Evolutionary conservation across 2,113 vertebrate genomes (phyloP).

Genomic region (Eretmochelys imbricata): DNA sequence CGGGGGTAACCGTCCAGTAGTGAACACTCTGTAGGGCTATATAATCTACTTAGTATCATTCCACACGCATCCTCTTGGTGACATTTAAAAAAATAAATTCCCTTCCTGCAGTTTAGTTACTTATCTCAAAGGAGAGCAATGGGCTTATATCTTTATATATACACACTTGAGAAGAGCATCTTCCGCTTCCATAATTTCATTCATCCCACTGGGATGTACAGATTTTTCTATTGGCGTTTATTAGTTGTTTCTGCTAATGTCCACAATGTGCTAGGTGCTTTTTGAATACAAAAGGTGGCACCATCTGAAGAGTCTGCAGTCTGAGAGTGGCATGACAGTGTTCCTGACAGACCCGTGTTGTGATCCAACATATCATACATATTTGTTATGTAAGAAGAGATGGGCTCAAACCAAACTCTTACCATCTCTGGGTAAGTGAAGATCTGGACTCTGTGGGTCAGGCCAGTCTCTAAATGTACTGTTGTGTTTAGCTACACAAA

Average conservation of each 20-base stretch:
- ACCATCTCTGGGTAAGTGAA: not conserved
- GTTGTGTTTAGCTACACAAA: not conserved
- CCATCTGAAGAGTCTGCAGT: not conserved
- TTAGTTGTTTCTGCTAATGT: not conserved
- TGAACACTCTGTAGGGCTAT: not conserved
- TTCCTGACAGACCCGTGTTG: not conserved
- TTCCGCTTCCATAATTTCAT: not conserved
- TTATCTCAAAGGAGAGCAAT: not conserved
- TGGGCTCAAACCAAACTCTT: not conserved
- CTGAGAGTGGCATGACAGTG: not conserved
- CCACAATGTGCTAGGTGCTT: rapidly evolving
- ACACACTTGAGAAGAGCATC: rapidly evolving
- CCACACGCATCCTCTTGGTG: not conserved
- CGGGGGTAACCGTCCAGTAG: not conserved
- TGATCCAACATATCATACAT: not conserved
- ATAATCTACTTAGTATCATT: not conserved
- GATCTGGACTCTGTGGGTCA: rapidly evolving
- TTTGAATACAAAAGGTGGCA: not conserved
- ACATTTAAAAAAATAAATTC: not conserved
- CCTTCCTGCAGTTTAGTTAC: not conserved
- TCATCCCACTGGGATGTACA: not conserved
- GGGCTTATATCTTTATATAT: rapidly evolving
- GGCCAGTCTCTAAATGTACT: not conserved
- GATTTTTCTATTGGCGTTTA: not conserved
- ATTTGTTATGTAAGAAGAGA: not conserved